Evolutionary conservation across 2,113 vertebrate genomes (phyloP).

Genomic region (Nothoprocta perdicaria): DNA sequence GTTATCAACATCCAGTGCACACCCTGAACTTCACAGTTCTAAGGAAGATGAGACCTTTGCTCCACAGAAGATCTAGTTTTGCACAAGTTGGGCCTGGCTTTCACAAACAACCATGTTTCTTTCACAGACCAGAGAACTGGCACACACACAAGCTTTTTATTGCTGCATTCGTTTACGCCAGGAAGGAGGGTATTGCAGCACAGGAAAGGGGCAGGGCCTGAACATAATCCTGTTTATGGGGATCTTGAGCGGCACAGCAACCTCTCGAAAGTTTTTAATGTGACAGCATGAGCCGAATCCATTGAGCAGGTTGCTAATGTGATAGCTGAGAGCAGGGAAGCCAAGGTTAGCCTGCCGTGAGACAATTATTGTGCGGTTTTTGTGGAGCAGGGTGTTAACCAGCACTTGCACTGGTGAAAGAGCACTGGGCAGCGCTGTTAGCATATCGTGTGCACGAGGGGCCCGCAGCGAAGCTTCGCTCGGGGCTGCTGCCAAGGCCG

Average conservation of each 20-base stretch:
- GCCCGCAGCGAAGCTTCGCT: neutral
- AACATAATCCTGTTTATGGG: neutral
- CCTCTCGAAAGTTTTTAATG: neutral
- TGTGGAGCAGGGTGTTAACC: neutral
- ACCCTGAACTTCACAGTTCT: neutral
- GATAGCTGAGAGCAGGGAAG: neutral
- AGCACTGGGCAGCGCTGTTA: neutral
- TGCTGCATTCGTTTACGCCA: neutral
- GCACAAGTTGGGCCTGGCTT: neutral
- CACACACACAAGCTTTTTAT: neutral
- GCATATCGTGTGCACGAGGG: neutral
- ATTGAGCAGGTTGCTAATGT: rapidly evolving
- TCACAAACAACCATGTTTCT: neutral
- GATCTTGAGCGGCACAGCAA: neutral
- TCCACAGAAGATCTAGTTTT: neutral
- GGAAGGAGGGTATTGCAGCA: neutral
- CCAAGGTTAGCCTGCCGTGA: neutral
- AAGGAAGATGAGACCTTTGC: neutral
- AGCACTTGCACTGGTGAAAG: neutral
- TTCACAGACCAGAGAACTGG: neutral
- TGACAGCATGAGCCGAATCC: neutral
- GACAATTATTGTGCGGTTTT: neutral
- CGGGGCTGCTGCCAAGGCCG: neutral
- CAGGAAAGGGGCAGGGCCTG: neutral
- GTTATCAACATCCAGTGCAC: neutral